These are phyloP conservation scores for Phalacrocorax carbo DNA, from an alignment of 2,113 vertebrate genomes.

Conservation along the genomic window DNA sequence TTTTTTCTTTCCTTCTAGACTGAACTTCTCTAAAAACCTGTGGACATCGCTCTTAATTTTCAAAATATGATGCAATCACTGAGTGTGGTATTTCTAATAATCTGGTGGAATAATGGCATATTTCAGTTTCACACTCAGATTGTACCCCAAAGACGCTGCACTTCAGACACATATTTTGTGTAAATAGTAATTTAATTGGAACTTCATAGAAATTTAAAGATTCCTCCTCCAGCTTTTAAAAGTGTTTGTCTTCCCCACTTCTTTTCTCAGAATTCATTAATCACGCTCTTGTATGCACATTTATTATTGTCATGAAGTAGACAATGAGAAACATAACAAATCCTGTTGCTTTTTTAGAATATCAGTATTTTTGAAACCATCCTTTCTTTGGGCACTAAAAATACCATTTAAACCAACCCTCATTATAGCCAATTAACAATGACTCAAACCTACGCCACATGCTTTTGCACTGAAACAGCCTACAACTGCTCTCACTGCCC, in stretches of 20 bases:
- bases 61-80: not conserved
- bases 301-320: not conserved
- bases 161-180: not conserved
- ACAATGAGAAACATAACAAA: not conserved
- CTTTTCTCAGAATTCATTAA: not conserved
- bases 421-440: rapidly evolving
- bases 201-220: not conserved
- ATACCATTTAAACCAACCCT: not conserved
- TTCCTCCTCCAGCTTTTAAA: not conserved
- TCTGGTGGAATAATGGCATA: not conserved
- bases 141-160: not conserved
- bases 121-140: not conserved
- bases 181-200: not conserved
- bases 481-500: not conserved
- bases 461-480: not conserved
- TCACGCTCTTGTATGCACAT: not conserved
- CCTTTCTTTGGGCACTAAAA: not conserved
- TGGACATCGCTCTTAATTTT: not conserved
- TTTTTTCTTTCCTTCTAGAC: not conserved
- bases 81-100: not conserved
- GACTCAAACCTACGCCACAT: not conserved
- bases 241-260: not conserved
- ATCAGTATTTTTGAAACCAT: not conserved
- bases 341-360: not conserved
- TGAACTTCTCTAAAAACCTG: not conserved